Percentiles rank a stretch among this genome's conserved stretches.
Conservation (phyloP, 2,113 vertebrate genomes). For the Acrocephalus kingi region DNA sequence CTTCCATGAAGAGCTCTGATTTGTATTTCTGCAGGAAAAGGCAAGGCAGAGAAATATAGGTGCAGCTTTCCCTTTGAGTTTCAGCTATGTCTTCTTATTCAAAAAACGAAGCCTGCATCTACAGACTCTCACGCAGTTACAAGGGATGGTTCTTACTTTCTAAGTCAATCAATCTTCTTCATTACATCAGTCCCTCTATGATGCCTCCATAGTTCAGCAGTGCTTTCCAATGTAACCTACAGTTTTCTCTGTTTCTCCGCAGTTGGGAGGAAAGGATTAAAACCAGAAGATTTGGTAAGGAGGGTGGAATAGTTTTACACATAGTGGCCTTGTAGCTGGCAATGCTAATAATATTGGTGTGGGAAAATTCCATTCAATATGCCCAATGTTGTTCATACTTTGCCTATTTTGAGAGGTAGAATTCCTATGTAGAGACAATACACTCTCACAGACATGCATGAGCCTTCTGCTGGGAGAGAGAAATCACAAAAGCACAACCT, state of each 20-base stretch:
- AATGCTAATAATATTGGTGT: neutral
- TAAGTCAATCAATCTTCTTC: neutral
- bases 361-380: neutral
- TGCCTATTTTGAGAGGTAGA: neutral
- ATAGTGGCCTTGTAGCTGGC: neutral
- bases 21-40: neutral
- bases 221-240: neutral
- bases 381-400: neutral
- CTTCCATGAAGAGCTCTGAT: neutral
- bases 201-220: neutral
- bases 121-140: neutral
- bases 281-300: neutral
- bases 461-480: neutral
- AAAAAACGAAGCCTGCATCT: neutral
- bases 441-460: neutral
- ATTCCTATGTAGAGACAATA: neutral
- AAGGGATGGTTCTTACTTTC: neutral
- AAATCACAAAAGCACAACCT: neutral
- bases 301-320: neutral
- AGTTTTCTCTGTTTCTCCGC: neutral
- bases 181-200: neutral
- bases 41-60: neutral
- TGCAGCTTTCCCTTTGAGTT: neutral
- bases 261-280: neutral
- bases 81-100: neutral